A percentile compares a stretch with the other conserved stretches of the same genome.
These are phyloP conservation scores for Tenthredo mesomela DNA, from an alignment of 2,888 invertebrate species.

Conservation along the genomic window DNA sequence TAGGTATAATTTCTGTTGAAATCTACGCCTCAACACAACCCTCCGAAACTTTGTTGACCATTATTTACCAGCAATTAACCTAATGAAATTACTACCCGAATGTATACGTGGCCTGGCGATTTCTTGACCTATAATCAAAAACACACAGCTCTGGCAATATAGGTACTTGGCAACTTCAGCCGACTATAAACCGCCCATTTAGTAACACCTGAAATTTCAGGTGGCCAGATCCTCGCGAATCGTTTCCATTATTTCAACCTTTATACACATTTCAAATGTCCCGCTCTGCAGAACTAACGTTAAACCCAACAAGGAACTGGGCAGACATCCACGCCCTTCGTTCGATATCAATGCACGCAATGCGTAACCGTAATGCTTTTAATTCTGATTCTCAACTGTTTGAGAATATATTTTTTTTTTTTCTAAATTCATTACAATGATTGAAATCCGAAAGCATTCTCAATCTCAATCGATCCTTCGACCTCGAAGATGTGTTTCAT, in stretches of 20 bases:
- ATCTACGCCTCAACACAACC: not conserved
- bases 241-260: not conserved
- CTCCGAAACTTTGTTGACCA: not conserved
- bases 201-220: not conserved
- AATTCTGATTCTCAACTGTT: not conserved
- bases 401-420: not conserved
- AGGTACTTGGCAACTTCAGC: not conserved
- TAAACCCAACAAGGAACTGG: not conserved
- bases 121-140: not conserved
- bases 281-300: not conserved
- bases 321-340: conserved; percentile 14
- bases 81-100: not conserved
- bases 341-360: conserved; percentile 16
- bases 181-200: not conserved
- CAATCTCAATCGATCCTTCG: not conserved
- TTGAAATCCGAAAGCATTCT: not conserved
- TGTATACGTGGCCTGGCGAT: not conserved
- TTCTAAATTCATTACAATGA: not conserved
- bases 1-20: conserved; percentile 23
- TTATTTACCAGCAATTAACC: conserved; percentile 12
- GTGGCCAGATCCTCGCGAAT: not conserved
- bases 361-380: not conserved
- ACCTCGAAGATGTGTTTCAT: not conserved
- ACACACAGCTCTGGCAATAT: not conserved
- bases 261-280: not conserved